phyloP scores from a whole-genome alignment of 1,140 invertebrate species.

The Microplitis mediator region DNA sequence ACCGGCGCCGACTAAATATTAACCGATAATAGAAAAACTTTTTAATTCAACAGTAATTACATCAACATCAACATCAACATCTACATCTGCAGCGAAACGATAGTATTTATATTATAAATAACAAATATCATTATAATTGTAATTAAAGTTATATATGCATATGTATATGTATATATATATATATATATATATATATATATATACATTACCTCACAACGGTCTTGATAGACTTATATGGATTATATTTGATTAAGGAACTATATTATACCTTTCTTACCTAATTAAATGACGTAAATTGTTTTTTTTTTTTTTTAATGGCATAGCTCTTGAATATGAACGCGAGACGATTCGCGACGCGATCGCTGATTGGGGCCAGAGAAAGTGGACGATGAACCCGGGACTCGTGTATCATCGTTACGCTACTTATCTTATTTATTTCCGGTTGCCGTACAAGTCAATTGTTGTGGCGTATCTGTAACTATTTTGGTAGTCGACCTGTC shows the following conservation, averaged over 20 bases:
- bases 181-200: not conserved
- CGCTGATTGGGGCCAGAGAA: constrained; percentile 47
- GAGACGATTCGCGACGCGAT: constrained; percentile 24
- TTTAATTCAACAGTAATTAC: not conserved
- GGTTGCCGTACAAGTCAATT: constrained; percentile 15
- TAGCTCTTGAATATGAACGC: not conserved
- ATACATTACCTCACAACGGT: too few species aligned
- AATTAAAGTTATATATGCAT: not conserved
- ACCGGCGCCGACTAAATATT: not conserved
- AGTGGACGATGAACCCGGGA: constrained; percentile 50
- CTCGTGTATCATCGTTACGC: constrained; percentile 34
- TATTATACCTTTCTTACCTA: not conserved
- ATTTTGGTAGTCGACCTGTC: constrained; percentile 3
- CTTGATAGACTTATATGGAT: too few species aligned
- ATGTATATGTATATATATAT: not conserved
- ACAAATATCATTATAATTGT: too few species aligned
- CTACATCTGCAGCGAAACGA: too few species aligned
- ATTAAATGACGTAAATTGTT: constrained; percentile 8
- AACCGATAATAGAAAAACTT: not conserved
- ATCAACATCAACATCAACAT: too few species aligned
- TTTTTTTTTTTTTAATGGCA: too few species aligned
- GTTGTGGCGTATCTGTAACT: not conserved
- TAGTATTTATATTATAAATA: too few species aligned
- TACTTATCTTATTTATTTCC: constrained; percentile 35
- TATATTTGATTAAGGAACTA: too few species aligned